A percentile compares a stretch with the other conserved stretches of the same genome.
Conservation (phyloP, 2,113 vertebrate species). For the Takifugu bimaculatus region DNA sequence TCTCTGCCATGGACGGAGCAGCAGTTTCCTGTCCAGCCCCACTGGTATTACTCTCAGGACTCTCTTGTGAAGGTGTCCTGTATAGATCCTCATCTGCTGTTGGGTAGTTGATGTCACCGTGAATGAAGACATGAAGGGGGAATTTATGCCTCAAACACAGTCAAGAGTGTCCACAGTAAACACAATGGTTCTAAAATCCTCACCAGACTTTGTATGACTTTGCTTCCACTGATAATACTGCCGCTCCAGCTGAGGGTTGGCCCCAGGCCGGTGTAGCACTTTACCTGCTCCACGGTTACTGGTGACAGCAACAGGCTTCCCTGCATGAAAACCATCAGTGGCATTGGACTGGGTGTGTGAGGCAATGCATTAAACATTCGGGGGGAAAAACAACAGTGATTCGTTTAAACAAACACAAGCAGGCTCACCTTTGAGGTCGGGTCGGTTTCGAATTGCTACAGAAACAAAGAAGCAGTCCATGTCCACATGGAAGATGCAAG, state of each 20-base stretch:
- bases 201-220: constrained; percentile 70
- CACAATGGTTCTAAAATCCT: background rate
- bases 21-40: constrained; percentile 71
- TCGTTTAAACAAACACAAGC: background rate
- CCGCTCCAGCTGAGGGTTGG: constrained; percentile 85
- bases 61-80: constrained; percentile 74
- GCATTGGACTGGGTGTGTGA: background rate
- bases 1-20: constrained; percentile 92
- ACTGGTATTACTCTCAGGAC: constrained; percentile 68
- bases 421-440: constrained; percentile 88
- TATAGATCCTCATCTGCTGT: constrained; percentile 61
- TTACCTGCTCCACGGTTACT: constrained; percentile 88
- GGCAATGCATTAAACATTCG: background rate
- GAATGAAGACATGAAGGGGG: background rate
- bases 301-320: constrained; percentile 94
- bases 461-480: constrained; percentile 99
- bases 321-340: constrained; percentile 58
- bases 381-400: background rate
- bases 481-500: constrained; percentile 95
- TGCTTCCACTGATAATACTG: constrained; percentile 88
- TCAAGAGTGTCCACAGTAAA: background rate
- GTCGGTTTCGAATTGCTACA: constrained; percentile 89
- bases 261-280: constrained; percentile 79
- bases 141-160: background rate
- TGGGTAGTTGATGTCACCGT: constrained; percentile 5